Percentiles rank a stretch among this genome's conserved stretches.
Evolutionary conservation across 1,140 invertebrate genomes (phyloP).

Genomic region (Sitophilus oryzae): DNA sequence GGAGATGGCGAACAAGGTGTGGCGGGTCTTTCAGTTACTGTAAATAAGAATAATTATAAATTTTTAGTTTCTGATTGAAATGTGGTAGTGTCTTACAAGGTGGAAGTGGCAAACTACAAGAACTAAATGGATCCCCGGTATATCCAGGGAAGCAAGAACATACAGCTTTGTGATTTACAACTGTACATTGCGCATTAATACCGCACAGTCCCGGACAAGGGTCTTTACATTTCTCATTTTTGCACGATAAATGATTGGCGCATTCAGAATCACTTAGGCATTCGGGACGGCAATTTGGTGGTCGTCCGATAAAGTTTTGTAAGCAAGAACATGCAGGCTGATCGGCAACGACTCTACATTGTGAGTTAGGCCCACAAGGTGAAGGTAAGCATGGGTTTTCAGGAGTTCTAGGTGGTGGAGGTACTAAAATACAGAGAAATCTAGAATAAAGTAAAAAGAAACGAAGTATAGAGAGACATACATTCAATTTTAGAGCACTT

Average conservation of each 20-base stretch:
- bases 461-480: conserved; percentile 21
- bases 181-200: conserved; percentile 62
- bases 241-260: conserved; percentile 64
- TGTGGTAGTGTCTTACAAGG: conserved; percentile 42
- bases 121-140: conserved; percentile 67
- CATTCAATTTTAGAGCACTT: conserved; percentile 52
- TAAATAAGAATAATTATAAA: conserved; percentile 17
- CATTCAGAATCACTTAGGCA: conserved; percentile 72
- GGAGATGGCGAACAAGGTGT: conserved; percentile 67
- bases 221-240: conserved; percentile 71
- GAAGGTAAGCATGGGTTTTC: conserved; percentile 65
- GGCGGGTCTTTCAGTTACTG: conserved; percentile 39
- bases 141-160: conserved; percentile 67
- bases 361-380: conserved; percentile 72
- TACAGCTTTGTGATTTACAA: conserved; percentile 69
- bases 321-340: conserved; percentile 71
- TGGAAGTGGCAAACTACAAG: conserved; percentile 48
- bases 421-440: conserved; percentile 35
- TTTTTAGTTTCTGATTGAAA: not conserved
- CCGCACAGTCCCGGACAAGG: conserved; percentile 76
- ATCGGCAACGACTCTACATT: conserved; percentile 63
- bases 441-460: conserved; percentile 18
- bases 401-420: conserved; percentile 35
- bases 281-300: conserved; percentile 74
- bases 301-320: conserved; percentile 64